Evolutionary conservation across 2,113 vertebrate genomes (phyloP), one percentile per base, ranked within the genome.

Genomic region (Alexandromys fortis): DNA sequence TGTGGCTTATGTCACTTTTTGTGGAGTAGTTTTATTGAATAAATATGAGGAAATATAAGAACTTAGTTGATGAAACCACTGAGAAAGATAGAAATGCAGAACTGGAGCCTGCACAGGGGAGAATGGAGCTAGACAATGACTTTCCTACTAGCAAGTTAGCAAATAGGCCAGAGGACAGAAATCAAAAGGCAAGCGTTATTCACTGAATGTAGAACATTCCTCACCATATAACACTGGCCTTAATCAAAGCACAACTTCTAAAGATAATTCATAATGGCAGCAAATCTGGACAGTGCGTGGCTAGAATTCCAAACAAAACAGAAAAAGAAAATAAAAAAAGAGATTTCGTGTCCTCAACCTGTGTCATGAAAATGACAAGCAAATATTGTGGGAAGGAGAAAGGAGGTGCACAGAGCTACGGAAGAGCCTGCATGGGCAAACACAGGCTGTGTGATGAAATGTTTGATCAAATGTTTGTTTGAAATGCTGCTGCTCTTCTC

Each of bases 381-480:
- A 96, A 96, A 92, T 96, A 96, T 97, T 97, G 93, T 82, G 77
- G 67, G 67, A 94, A 89, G 90, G 30, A 94, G 35, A 90, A 93
- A 92, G 70, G 13, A 75, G 61, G 52, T 77, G 45, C 63, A n/a
- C 30, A 45, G 11, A 67, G 75, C 67, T 55, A 0, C 33, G 78
- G 73, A 91, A 92, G 52, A 30, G 65, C 87, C 61, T 93, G 70
- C 63, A 33, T 86, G 67, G 67, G 81, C 92, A 98, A 97, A 97
- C 89, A 94, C 0, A 0, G 92, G 78, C 85, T 63, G 38, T 14
- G 96, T 75, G 90, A 96, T 96, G 95, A 97, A 96, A 96, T 97
- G 81, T 97, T 97, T 97, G 97, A 92, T 95, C 89, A 92, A 97
- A 94, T 95, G 77, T 95, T 95, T 96, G 89, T 92, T 95, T 94